Percentiles rank a stretch among this genome's conserved stretches.
Conservation (phyloP, 2,113 vertebrate species). For the Hippotragus niger region DNA sequence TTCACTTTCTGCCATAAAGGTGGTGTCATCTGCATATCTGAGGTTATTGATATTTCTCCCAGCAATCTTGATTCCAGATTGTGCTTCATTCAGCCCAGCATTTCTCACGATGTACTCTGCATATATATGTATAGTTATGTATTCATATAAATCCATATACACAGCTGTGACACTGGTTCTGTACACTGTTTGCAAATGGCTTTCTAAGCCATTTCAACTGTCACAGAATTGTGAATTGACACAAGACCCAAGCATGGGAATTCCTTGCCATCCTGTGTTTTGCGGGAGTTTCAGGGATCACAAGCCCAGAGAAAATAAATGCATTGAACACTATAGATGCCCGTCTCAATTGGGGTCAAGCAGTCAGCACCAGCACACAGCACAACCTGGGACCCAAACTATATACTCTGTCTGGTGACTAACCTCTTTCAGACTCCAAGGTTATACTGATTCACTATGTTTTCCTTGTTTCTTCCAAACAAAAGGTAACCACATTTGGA, state of each 20-base stretch:
- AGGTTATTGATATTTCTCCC: background rate
- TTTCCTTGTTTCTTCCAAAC: background rate
- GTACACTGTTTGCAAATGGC: background rate
- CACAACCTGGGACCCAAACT: background rate
- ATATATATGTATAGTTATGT: background rate
- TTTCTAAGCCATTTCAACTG: background rate
- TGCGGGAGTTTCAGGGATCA: background rate
- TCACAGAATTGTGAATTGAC: no score
- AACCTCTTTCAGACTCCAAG: background rate
- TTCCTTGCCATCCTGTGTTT: background rate
- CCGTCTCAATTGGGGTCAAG: background rate
- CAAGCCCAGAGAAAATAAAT: background rate
- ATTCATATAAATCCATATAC: background rate
- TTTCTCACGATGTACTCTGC: background rate
- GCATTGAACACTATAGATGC: background rate
- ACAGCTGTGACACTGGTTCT: background rate
- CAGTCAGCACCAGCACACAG: background rate
- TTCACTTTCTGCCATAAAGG: background rate
- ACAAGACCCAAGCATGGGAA: fast-evolving
- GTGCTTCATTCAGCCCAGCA: background rate
- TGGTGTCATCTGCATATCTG: background rate
- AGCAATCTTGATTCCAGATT: background rate
- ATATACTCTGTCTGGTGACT: background rate
- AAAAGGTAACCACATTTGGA: background rate
- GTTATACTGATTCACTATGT: background rate